A percentile compares a stretch with the other conserved stretches of the same genome.
Conservation (phyloP, 2,113 vertebrate species). For the Oreocharis arfaki region DNA sequence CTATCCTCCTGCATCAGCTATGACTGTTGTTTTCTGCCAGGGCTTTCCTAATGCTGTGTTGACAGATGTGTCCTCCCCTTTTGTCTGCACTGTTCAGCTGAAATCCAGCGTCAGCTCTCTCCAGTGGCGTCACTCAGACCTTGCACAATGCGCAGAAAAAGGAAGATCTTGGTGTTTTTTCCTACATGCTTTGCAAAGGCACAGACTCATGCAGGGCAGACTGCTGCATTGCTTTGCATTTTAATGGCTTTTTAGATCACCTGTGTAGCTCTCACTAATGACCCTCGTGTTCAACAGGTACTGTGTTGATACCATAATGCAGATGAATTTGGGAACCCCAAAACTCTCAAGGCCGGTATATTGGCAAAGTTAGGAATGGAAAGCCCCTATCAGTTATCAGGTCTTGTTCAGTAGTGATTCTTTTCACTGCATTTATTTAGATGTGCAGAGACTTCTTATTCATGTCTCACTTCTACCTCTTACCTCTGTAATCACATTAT, state of each 20-base stretch:
- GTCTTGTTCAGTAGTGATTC: not conserved
- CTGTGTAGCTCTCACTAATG: not conserved
- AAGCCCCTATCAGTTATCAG: not conserved
- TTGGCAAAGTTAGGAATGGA: not conserved
- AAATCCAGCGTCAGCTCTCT: not conserved
- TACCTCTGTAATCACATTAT: not conserved
- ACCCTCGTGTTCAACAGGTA: not conserved
- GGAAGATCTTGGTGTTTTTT: not conserved
- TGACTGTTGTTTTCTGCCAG: not conserved
- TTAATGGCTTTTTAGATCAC: not conserved
- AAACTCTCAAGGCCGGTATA: fast-evolving
- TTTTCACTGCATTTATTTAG: not conserved
- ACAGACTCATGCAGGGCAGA: not conserved
- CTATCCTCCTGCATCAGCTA: not conserved
- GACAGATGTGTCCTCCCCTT: not conserved
- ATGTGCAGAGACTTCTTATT: not conserved
- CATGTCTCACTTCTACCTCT: not conserved
- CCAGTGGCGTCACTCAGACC: not conserved
- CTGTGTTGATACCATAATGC: not conserved
- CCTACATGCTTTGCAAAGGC: not conserved
- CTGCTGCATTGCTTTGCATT: not conserved
- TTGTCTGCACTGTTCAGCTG: not conserved
- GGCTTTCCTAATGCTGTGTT: not conserved
- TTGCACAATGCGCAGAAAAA: not conserved
- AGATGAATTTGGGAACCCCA: not conserved